Evolutionary conservation across 1,140 invertebrate genomes (phyloP).

Genomic region (Brachionus sp.): DNA sequence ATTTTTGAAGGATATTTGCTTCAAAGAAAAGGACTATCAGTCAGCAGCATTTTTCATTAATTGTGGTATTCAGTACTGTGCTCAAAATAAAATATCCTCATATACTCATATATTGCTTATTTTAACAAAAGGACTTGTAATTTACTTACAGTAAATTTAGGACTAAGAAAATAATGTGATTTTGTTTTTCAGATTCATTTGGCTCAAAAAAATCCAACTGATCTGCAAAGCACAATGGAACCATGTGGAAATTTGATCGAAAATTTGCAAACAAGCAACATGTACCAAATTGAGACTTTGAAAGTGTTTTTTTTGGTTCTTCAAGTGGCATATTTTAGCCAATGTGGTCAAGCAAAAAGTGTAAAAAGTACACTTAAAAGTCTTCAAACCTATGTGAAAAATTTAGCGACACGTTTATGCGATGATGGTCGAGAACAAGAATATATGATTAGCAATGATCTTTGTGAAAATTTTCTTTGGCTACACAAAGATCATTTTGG

Average conservation of each 20-base stretch:
- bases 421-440: not conserved
- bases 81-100: not conserved
- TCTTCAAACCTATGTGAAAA: constrained; percentile 22
- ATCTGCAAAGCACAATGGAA: constrained; percentile 32
- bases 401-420: not conserved
- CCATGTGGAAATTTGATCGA: constrained; percentile 39
- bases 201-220: constrained; percentile 3
- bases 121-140: constrained; percentile 32
- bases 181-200: constrained; percentile 11
- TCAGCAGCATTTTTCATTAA: not conserved
- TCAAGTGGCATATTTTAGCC: constrained; percentile 31
- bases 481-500: constrained; percentile 36
- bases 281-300: constrained; percentile 15
- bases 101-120: constrained; percentile 21
- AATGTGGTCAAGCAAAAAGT: constrained; percentile 44
- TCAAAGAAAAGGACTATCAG: constrained; percentile 19
- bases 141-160: not conserved
- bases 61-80: not conserved
- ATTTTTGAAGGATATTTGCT: constrained; percentile 10
- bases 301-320: constrained; percentile 36
- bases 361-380: constrained; percentile 17
- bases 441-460: not conserved
- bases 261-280: constrained; percentile 13
- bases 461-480: constrained; percentile 38
- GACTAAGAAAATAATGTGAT: not conserved